A percentile compares a stretch with the other conserved stretches of the same genome.
phyloP scores from a whole-genome alignment of 2,113 vertebrate species.

The Cinclus cinclus region DNA sequence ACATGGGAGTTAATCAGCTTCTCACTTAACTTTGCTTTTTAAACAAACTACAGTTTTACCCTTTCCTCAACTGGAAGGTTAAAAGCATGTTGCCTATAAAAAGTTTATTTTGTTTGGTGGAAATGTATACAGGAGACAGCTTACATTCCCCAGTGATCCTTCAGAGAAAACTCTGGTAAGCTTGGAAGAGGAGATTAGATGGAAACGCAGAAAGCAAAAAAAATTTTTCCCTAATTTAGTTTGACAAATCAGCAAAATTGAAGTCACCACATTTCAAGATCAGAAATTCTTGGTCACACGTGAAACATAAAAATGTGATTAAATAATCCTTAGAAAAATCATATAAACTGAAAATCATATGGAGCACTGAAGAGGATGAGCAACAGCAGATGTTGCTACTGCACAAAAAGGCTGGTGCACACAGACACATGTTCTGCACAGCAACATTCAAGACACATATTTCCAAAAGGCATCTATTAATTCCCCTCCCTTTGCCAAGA shows the following conservation, averaged over 20 bases:
- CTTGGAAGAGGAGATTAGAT: neutral
- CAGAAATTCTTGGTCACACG: neutral
- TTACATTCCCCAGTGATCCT: neutral
- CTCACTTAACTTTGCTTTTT: neutral
- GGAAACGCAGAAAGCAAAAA: neutral
- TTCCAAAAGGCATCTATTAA: neutral
- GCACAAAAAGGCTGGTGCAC: neutral
- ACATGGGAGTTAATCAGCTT: neutral
- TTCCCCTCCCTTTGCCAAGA: neutral
- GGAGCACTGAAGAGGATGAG: neutral
- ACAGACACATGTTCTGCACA: neutral
- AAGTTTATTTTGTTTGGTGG: slow-evolving; percentile 6
- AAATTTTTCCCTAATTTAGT: neutral
- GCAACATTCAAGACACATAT: neutral
- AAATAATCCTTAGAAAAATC: neutral
- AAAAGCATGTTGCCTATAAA: neutral
- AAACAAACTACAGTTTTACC: neutral
- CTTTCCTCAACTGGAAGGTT: neutral
- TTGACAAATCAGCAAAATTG: neutral
- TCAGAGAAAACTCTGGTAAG: neutral
- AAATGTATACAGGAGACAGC: neutral
- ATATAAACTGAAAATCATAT: neutral
- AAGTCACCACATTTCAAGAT: neutral
- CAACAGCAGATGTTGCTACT: neutral
- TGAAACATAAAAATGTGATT: neutral